Evolutionary conservation across 2,113 vertebrate species (phyloP), one percentile per base, ranked within the genome.

Genomic region (Elachura formosa): DNA sequence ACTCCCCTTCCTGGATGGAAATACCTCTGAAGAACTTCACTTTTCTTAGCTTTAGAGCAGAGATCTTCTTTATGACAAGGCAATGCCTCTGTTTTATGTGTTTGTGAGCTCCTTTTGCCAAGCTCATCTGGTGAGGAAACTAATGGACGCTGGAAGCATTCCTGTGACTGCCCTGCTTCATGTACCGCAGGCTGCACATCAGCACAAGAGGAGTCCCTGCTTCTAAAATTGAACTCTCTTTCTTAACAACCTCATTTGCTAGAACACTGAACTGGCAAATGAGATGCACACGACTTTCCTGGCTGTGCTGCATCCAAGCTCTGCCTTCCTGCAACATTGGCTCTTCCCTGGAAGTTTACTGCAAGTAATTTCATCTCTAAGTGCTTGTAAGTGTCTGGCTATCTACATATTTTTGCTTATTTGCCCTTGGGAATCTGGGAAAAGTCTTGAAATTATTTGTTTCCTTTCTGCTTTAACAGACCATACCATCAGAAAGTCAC

Each of bases 171-270:
- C 52, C 79, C 72, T 93, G 76, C 68, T 91, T 85, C 54, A 3
- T 46, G 62, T 56, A 72, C 61, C 1, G 41, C 52, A 4, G 1
- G 26, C 51, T 78, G 76, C 79, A 84, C 78, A 87, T 61, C 84
- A 82, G 95, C 74, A 40, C 1, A 8, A 62, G 71, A 93, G 43
- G 69, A 89, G 26, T 92, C 77, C 34, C 54, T 84, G 69, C 67
- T 91, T 82, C 84, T 90, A 96, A 95, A 96, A 94, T 9, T 76
- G 93, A 93, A 49, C 87, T 56, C 58, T 89, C 87, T 58, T 88
- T 91, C 77, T 76, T 68, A 91, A 83, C 76, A 89, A 29, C 51
- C 58, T 87, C 55, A 93, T 82, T 95, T 84, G 68, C 74, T 4
- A 1, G 62, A 45, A 92, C 84, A 72, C 62, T 8, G 89, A 79